Evolutionary conservation across 2,797 vertebrate species (phyloP).

Genomic region (Rhinatrema bivittatum): DNA sequence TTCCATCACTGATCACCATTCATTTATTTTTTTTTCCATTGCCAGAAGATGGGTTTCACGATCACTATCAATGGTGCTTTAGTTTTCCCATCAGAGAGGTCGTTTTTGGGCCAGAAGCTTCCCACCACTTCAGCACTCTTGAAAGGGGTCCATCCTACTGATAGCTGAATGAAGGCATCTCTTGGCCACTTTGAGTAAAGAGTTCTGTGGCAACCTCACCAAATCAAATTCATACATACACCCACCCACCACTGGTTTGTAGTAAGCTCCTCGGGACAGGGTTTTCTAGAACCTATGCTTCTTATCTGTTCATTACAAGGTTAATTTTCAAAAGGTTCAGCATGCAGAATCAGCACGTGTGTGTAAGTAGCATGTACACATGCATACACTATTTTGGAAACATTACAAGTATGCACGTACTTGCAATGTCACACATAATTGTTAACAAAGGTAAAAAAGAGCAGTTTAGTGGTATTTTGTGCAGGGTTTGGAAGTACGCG

Average conservation of each 20-base stretch:
- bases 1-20: background rate
- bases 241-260: background rate
- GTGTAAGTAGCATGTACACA: too few species aligned
- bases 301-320: too few species aligned
- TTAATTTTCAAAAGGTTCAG: too few species aligned
- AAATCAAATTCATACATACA: background rate
- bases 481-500: too few species aligned
- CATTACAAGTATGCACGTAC: too few species aligned
- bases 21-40: background rate
- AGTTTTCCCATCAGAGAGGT: background rate
- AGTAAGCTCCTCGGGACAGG: too few species aligned
- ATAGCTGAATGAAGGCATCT: fast-evolving
- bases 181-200: fast-evolving
- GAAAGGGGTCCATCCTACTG: background rate
- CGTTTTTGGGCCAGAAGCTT: background rate
- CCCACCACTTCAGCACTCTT: background rate
- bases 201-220: fast-evolving
- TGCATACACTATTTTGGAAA: too few species aligned
- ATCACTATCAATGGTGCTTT: background rate
- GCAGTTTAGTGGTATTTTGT: too few species aligned
- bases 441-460: too few species aligned
- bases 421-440: too few species aligned
- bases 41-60: background rate
- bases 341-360: too few species aligned
- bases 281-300: too few species aligned